Conservation (phyloP, 1,140 invertebrate genomes). For the Oscheius sp. region DNA sequence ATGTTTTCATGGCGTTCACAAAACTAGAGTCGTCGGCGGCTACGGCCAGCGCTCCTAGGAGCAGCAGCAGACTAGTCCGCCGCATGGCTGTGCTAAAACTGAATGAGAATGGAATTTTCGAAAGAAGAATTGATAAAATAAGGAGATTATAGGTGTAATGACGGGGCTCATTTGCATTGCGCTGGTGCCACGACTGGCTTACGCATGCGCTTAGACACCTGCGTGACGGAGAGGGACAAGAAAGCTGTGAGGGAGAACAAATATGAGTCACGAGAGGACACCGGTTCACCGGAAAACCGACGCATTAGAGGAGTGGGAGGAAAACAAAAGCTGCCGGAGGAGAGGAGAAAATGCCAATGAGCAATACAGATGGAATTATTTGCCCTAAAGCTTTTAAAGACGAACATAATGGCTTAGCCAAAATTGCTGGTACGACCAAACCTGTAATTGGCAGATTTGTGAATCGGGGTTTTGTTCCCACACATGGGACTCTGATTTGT, state of each 20-base stretch:
- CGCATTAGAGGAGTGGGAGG: not conserved
- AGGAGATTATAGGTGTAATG: too few relatives aligned
- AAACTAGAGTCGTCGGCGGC: slow-evolving; percentile 16
- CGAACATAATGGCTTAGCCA: too few relatives aligned
- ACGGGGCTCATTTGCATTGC: too few relatives aligned
- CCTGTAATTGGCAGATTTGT: too few relatives aligned
- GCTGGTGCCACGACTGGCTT: too few relatives aligned
- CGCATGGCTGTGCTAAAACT: not conserved
- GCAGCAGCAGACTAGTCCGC: not conserved
- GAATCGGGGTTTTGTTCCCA: too few relatives aligned
- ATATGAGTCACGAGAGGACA: slow-evolving; percentile 7
- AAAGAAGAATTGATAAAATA: not conserved
- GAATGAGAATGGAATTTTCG: not conserved
- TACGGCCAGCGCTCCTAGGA: not conserved
- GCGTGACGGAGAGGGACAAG: slow-evolving; percentile 7
- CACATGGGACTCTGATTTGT: too few relatives aligned
- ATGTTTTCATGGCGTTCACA: slow-evolving; percentile 21
- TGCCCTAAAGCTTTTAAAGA: not conserved
- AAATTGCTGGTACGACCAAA: too few relatives aligned
- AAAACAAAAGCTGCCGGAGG: not conserved
- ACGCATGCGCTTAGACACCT: not conserved
- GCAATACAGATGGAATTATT: not conserved
- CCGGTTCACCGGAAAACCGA: not conserved
- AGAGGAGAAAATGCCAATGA: not conserved
- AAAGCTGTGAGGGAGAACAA: not conserved